Conservation (phyloP, 2,888 invertebrate species). For the Lampropteryx suffumata region DNA sequence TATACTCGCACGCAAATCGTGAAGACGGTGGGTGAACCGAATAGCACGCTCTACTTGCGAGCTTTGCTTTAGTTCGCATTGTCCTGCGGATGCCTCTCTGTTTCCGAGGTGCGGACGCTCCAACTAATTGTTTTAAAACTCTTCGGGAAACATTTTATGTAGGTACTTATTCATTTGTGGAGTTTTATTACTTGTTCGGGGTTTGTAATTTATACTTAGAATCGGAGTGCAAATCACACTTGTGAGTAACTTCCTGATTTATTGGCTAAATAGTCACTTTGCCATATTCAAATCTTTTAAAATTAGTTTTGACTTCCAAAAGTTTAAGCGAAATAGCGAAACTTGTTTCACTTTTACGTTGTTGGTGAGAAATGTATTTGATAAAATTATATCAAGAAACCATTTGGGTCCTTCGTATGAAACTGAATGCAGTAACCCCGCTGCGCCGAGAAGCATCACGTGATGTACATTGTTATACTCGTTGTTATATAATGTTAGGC, state of each 20-base stretch:
- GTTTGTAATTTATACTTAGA: conserved; percentile 18
- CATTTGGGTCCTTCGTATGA: no score
- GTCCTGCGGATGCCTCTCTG: no score
- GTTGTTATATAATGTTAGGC: no score
- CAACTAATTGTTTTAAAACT: conserved; percentile 21
- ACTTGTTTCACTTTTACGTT: neutral
- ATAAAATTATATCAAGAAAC: no score
- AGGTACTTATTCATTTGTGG: conserved; percentile 16
- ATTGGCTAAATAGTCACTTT: conserved; percentile 5
- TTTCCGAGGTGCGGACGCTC: neutral
- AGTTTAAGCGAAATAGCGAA: conserved; percentile 1
- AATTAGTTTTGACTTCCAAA: conserved; percentile 2
- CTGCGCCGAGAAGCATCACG: no score
- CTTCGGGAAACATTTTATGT: conserved; percentile 13
- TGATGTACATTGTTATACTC: no score
- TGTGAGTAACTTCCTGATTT: conserved; percentile 9
- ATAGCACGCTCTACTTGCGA: no score
- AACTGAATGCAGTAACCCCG: no score
- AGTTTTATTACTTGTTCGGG: conserved; percentile 10
- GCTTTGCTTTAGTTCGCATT: no score
- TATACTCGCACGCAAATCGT: neutral
- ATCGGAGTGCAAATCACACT: conserved; percentile 11
- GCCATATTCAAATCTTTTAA: conserved; percentile 5
- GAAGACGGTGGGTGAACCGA: no score
- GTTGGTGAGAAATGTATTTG: neutral